Percentiles rank a stretch among this genome's conserved stretches.
These are phyloP conservation scores for Thymelicus sylvestris DNA, from an alignment of 2,888 invertebrate genomes.

Conservation along the genomic window DNA sequence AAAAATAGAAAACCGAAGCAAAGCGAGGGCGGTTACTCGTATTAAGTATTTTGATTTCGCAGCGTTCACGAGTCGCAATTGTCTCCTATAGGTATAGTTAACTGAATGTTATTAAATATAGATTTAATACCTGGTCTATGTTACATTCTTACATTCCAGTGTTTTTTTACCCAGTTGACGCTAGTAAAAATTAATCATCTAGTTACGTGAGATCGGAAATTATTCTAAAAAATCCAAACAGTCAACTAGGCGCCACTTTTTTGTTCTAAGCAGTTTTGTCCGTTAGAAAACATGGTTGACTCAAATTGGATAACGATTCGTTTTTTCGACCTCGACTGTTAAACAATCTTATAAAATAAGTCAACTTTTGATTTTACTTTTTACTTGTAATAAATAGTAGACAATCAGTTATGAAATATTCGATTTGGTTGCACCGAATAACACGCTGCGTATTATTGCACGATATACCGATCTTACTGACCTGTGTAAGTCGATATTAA, in stretches of 20 bases:
- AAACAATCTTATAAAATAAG: constrained; percentile 16
- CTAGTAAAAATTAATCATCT: background rate
- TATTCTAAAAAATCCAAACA: constrained; percentile 3
- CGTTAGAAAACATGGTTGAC: constrained; percentile 15
- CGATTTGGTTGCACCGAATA: background rate
- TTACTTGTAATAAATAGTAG: background rate
- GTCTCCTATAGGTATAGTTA: too few species aligned
- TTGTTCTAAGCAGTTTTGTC: constrained; percentile 4
- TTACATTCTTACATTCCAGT: background rate
- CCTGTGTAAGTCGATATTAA: background rate
- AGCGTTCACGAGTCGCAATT: too few species aligned
- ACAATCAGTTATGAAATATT: constrained; percentile 12
- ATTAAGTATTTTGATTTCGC: too few species aligned
- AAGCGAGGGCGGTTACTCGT: too few species aligned
- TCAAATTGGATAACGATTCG: constrained; percentile 21
- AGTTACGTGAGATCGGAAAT: constrained; percentile 7
- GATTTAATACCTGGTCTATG: too few species aligned
- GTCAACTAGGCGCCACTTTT: constrained; percentile 11
- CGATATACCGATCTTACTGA: background rate
- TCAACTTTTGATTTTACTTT: constrained; percentile 18
- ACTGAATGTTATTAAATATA: too few species aligned
- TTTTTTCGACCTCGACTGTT: constrained; percentile 21
- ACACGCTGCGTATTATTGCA: constrained; percentile 10
- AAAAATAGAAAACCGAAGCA: too few species aligned
- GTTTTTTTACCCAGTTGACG: background rate